Conservation (phyloP, 2,888 invertebrate genomes). For the Ferrisia virgata region DNA sequence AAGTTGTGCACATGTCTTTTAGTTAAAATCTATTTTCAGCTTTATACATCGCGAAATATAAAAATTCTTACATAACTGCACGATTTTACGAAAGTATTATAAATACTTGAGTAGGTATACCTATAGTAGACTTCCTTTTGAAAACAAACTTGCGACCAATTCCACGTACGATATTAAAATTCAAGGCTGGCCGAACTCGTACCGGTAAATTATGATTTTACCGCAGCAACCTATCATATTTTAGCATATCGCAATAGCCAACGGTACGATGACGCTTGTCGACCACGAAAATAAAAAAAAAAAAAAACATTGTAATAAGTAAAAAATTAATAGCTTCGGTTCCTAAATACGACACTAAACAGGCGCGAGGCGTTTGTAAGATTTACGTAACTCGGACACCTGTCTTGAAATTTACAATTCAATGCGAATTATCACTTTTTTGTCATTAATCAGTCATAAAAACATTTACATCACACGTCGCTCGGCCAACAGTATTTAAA, state of each 20-base stretch:
- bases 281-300: no score
- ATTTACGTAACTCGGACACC: constrained; percentile 15
- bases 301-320: constrained; percentile 13
- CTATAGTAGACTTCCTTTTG: no score
- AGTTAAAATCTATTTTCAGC: neutral
- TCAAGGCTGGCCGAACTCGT: neutral
- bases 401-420: constrained; percentile 22
- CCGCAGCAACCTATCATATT: neutral
- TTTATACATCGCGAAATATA: neutral
- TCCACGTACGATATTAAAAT: neutral
- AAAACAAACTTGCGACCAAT: neutral
- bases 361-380: neutral
- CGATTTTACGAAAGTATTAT: neutral
- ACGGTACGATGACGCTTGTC: neutral
- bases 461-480: neutral
- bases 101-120: neutral
- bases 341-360: neutral
- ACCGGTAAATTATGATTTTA: neutral
- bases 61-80: neutral
- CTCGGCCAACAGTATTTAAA: neutral
- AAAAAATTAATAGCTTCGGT: constrained; percentile 10
- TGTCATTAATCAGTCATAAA: neutral
- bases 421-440: neutral
- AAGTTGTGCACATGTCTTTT: neutral
- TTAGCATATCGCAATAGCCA: neutral